phyloP scores from a whole-genome alignment of 2,113 vertebrate genomes.

The Cyanistes caeruleus region DNA sequence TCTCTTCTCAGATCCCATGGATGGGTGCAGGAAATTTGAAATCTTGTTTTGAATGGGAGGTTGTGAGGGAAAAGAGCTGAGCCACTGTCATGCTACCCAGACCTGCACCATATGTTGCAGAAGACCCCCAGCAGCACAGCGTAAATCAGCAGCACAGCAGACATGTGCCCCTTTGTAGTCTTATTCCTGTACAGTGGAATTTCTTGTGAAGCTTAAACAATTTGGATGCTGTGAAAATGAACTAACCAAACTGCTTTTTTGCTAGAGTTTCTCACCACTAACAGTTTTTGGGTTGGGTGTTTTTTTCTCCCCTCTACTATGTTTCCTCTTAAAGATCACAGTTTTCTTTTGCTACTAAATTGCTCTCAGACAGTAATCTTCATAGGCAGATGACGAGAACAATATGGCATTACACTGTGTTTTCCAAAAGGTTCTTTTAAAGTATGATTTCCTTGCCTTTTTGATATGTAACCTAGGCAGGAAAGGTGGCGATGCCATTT shows the following conservation, averaged over 20 bases:
- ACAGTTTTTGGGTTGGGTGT: neutral
- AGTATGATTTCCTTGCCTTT: neutral
- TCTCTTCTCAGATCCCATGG: neutral
- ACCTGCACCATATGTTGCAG: neutral
- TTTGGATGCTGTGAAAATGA: neutral
- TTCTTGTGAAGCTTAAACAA: neutral
- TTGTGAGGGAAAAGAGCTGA: neutral
- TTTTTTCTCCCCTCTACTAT: rapidly evolving
- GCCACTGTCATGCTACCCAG: neutral
- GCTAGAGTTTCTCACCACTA: neutral
- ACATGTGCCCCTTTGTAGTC: rapidly evolving
- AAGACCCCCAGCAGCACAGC: neutral
- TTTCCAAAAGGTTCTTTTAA: neutral
- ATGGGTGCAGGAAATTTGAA: neutral
- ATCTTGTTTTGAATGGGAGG: neutral
- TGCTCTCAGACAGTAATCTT: neutral
- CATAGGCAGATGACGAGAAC: neutral
- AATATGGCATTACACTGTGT: neutral
- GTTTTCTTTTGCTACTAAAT: neutral
- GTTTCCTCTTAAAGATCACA: neutral
- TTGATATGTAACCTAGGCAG: neutral
- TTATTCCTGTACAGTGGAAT: neutral
- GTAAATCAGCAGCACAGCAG: neutral
- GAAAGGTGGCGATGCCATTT: neutral
- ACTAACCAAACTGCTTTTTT: neutral